Evolutionary conservation across 1,140 invertebrate species (phyloP).

Genomic region (Drosophila kikkawai): DNA sequence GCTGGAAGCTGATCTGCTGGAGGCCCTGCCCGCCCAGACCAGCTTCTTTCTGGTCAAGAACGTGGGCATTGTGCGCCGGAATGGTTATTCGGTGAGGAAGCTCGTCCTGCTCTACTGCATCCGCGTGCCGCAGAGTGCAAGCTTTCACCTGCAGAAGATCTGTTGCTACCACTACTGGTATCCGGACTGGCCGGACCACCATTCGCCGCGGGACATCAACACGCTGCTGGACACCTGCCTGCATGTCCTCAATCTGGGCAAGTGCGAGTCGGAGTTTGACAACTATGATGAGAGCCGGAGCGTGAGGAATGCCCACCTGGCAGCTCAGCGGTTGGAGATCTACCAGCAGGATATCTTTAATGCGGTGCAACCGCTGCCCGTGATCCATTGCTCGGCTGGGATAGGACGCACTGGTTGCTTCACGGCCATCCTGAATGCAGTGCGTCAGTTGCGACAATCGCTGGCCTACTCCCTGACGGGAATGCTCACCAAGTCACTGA

Average conservation of each 20-base stretch:
- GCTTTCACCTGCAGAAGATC: conserved; percentile 75
- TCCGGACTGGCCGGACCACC: conserved; percentile 90
- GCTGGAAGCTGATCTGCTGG: conserved; percentile 43
- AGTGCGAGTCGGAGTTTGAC: conserved; percentile 80
- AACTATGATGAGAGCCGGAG: conserved; percentile 59
- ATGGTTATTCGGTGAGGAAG: conserved; percentile 89
- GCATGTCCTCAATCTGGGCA: conserved; percentile 86
- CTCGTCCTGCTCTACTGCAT: conserved; percentile 81
- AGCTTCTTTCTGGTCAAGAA: conserved; percentile 88
- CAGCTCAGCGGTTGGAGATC: conserved; percentile 66
- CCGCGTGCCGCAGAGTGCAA: conserved; percentile 52
- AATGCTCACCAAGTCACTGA: conserved; percentile 62
- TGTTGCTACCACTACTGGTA: conserved; percentile 89
- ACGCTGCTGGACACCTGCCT: conserved; percentile 87
- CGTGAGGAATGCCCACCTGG: conserved; percentile 59
- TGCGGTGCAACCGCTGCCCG: conserved; percentile 88
- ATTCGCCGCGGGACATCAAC: conserved; percentile 87
- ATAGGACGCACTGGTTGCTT: conserved; percentile 98
- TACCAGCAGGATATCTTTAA: conserved; percentile 83
- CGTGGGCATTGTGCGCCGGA: conserved; percentile 86
- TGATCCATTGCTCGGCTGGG: conserved; percentile 97
- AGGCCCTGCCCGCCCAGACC: conserved; percentile 47
- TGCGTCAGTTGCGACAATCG: conserved; percentile 88
- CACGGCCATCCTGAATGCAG: conserved; percentile 95
- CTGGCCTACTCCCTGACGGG: conserved; percentile 75